A percentile compares a stretch with the other conserved stretches of the same genome.
Conservation (phyloP, 1,140 invertebrate genomes). For the Drosophila varians region DNA sequence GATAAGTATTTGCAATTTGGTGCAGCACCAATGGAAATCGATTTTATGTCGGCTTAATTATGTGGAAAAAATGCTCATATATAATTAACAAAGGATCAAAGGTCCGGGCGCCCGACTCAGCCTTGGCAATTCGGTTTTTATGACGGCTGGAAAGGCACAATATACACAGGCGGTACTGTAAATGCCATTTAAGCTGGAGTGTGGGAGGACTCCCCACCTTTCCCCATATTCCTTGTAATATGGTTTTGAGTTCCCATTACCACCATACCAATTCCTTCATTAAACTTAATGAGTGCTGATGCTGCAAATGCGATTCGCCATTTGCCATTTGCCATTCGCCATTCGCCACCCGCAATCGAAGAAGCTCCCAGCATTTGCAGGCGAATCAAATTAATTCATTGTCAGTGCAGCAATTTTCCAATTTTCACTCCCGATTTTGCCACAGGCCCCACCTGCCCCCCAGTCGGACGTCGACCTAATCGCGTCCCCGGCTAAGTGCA, state of each 20-base stretch:
- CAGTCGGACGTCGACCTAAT: conserved; percentile 17
- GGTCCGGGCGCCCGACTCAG: too few species aligned
- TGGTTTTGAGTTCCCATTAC: not conserved
- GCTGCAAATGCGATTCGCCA: not conserved
- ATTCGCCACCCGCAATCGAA: too few species aligned
- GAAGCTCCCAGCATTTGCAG: too few species aligned
- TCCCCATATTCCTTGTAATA: not conserved
- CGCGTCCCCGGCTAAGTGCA: conserved; percentile 36
- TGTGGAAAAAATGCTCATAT: conserved; percentile 20
- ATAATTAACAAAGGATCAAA: conserved; percentile 16
- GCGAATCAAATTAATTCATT: conserved; percentile 22
- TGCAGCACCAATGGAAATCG: conserved; percentile 29
- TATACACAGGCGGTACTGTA: too few species aligned
- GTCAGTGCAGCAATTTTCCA: conserved; percentile 15
- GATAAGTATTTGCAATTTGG: conserved; percentile 24
- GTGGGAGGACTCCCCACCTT: too few species aligned
- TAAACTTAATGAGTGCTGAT: conserved; percentile 1
- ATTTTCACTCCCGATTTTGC: conserved; percentile 1
- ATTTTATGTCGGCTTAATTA: conserved; percentile 38
- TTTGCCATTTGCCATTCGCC: too few species aligned
- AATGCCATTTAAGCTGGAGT: not conserved
- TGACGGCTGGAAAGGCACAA: not conserved
- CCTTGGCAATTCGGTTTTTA: not conserved
- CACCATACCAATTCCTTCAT: not conserved
- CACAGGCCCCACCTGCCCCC: not conserved